Evolutionary conservation across 2,888 invertebrate species (phyloP).

Genomic region (Acanthosepion esculentum): DNA sequence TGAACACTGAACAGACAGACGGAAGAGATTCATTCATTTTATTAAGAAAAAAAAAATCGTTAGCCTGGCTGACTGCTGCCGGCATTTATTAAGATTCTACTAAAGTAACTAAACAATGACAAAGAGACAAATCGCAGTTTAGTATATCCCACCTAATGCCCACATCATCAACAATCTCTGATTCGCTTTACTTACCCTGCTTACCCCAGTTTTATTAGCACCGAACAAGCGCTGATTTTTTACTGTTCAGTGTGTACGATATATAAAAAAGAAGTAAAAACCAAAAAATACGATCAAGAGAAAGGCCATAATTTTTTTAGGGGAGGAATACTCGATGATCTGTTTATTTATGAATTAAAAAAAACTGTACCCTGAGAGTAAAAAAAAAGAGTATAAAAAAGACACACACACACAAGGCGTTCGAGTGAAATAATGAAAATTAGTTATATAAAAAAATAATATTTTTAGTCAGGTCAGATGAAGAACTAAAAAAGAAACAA

Average conservation of each 20-base stretch:
- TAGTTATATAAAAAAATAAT: too few relatives aligned
- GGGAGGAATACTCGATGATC: neutral
- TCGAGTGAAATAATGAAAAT: too few relatives aligned
- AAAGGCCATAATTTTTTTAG: neutral
- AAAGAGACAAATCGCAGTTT: neutral
- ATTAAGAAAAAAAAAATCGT: neutral
- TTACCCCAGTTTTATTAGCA: neutral
- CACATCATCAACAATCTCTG: neutral
- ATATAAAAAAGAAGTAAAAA: neutral
- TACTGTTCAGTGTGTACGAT: neutral
- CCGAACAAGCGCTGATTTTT: neutral
- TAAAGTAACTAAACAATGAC: neutral
- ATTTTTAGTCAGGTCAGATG: too few relatives aligned
- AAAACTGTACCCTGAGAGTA: too few relatives aligned
- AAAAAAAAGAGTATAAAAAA: too few relatives aligned
- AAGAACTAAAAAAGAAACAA: too few relatives aligned
- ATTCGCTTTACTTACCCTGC: neutral
- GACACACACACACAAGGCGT: too few relatives aligned
- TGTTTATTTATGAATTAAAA: neutral
- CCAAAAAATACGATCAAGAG: neutral
- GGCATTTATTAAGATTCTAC: conserved; percentile 18
- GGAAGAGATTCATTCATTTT: conserved; percentile 25
- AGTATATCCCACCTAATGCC: neutral
- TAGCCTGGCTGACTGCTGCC: neutral
- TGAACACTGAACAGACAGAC: neutral